Base-by-base conservation (phyloP, 2,797 vertebrate species). In the Coendou prehensilis region DNA sequence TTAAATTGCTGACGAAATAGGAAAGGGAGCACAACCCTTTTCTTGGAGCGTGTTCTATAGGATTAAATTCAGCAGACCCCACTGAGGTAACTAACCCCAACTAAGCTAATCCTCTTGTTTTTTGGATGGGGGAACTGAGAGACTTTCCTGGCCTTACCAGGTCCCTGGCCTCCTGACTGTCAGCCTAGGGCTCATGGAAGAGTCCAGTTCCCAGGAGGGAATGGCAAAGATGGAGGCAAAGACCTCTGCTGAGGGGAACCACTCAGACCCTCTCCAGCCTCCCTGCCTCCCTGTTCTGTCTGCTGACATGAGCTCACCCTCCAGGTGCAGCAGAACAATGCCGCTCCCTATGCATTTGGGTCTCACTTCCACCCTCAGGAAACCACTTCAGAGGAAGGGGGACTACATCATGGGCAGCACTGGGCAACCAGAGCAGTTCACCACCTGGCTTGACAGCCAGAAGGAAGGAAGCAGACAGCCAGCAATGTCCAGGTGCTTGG, bases 281-380 rank as follows among this genome's bases (percentile, higher is more conserved):
- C 0, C 13, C 73, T 5, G 11, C 56, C 59, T 88, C 88, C 33
- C 79, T 41, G 3, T 47, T 52, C 86, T 79, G 50, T 81, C 89
- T 91, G 33, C 52, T 4, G 45, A 71, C 54, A 91, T 96, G 95
- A 97, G 93, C 97, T 98, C 96, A 97, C 61, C 22, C 61, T 80
- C 85, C 98, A 98, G 98, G 97, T 97, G 97, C 95, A 86, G 59
- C 50, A 33, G 41, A 97, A 97, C 97, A 97, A 98, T 97, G 73
- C 61, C 5, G 4, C 10, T 33, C 69, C 33, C 9, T 6, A 20
- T 59, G 67, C 64, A 91, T 78, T 45, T 1, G 0, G 91, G 81
- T 37, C 91, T 85, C 91, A 73, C 85, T 95, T 97, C 96, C 95
- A 95, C 64, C 81, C 47, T 82, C 86, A 73, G 97, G 94, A 97